Conservation (phyloP, 2,113 vertebrate species). For the Lontra canadensis region DNA sequence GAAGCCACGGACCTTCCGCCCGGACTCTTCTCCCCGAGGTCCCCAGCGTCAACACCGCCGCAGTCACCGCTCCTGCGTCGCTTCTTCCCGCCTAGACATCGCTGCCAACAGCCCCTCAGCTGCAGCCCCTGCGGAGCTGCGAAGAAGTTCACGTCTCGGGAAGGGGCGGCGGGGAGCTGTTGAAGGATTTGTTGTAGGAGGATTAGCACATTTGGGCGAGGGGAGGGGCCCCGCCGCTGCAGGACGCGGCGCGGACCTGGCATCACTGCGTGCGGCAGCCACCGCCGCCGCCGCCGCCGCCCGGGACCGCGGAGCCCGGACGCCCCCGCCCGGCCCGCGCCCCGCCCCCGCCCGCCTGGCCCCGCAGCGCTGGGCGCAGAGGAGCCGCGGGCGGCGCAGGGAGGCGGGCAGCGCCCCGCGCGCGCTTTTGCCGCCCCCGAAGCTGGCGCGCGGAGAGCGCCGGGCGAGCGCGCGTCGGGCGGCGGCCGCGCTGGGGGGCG, state of each 20-base stretch:
- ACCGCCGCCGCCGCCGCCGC: conserved; percentile 3
- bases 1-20: neutral
- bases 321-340: conserved; percentile 36
- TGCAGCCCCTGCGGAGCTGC: neutral
- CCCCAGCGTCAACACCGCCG: neutral
- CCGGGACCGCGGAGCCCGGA: conserved; percentile 54
- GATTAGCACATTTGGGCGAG: conserved; percentile 13
- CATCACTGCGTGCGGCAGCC: neutral
- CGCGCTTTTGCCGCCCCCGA: conserved; percentile 53
- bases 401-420: conserved; percentile 55
- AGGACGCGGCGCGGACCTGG: neutral
- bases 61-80: neutral
- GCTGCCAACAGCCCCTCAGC: conserved; percentile 13
- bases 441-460: conserved; percentile 31
- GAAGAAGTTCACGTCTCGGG: conserved; percentile 15
- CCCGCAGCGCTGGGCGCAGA: neutral
- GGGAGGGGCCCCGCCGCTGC: conserved; percentile 13
- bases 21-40: neutral
- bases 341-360: neutral
- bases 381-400: conserved; percentile 26
- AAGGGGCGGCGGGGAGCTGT: neutral
- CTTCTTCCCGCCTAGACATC: neutral
- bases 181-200: neutral
- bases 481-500: conserved; percentile 63
- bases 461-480: conserved; percentile 54